Conservation (phyloP, 92 coral and sea anemone species). For the Parazoanthus swiftii region DNA sequence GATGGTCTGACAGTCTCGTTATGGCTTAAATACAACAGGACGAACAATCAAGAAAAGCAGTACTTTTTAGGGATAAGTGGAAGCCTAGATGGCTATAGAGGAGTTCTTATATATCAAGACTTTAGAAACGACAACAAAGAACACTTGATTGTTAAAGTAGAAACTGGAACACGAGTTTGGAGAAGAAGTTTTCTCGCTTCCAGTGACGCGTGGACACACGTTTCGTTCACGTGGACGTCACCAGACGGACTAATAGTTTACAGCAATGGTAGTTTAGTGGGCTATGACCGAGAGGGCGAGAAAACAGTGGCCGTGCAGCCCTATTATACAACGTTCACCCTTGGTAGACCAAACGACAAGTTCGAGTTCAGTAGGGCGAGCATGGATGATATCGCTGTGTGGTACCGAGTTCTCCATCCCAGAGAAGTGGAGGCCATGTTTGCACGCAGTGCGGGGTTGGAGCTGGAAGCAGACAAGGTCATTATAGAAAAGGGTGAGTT, state of each 20-base stretch:
- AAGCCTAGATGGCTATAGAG: conserved; percentile 68
- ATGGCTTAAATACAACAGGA: conserved; percentile 80
- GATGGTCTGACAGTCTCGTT: conserved; percentile 83
- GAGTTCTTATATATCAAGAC: conserved; percentile 91
- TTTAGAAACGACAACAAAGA: conserved; percentile 60
- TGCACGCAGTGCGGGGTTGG: conserved; percentile 67
- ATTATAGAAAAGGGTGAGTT: conserved; percentile 66
- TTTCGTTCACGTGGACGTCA: conserved; percentile 90
- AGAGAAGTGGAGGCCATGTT: conserved; percentile 76
- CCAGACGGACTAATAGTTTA: conserved; percentile 78
- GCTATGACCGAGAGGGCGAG: conserved; percentile 53
- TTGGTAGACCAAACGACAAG: conserved; percentile 75
- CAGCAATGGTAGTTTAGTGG: conserved; percentile 75
- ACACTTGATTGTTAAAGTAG: conserved; percentile 84
- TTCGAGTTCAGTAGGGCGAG: conserved; percentile 60
- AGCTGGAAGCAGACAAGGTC: conserved; percentile 43
- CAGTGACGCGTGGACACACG: conserved; percentile 84
- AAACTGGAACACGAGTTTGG: conserved; percentile 85
- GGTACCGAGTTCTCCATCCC: conserved; percentile 81
- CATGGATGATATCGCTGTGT: conserved; percentile 87
- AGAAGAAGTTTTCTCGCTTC: conserved; percentile 79
- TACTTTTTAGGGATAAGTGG: conserved; percentile 96
- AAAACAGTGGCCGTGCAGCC: conserved; percentile 57
- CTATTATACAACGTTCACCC: conserved; percentile 51
- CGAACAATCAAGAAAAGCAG: conserved; percentile 44